These are phyloP conservation scores for Asobara japonica DNA, from an alignment of 1,140 invertebrate species.

Conservation along the genomic window DNA sequence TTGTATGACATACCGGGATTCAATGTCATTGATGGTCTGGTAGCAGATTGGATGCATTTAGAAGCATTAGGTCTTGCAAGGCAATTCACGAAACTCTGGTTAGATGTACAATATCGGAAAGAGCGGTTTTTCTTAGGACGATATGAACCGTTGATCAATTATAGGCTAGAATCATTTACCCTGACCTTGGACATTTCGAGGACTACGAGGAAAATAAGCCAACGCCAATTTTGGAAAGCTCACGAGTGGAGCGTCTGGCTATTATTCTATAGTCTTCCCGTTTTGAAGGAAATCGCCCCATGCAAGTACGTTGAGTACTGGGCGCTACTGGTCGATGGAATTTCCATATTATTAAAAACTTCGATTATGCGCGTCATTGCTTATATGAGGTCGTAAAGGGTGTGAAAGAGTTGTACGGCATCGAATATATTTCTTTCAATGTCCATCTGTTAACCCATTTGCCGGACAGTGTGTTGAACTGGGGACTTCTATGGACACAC, in stretches of 20 bases:
- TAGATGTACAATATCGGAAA: constrained; percentile 33
- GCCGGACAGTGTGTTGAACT: not conserved
- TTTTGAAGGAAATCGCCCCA: constrained; percentile 33
- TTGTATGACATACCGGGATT: constrained; percentile 41
- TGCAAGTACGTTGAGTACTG: constrained; percentile 45
- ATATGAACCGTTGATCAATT: constrained; percentile 33
- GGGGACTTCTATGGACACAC: not conserved
- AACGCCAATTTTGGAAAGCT: constrained; percentile 48
- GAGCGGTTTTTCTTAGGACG: constrained; percentile 42
- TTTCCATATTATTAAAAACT: constrained; percentile 36
- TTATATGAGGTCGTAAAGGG: constrained; percentile 40
- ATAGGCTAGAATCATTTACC: constrained; percentile 36
- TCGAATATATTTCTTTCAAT: not conserved
- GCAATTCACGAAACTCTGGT: constrained; percentile 43
- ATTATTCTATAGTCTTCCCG: constrained; percentile 42
- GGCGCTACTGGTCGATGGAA: constrained; percentile 39
- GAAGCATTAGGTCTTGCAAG: constrained; percentile 42
- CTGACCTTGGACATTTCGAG: constrained; percentile 41
- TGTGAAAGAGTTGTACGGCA: constrained; percentile 37
- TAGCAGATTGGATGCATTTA: constrained; percentile 49
- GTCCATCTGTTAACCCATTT: not conserved
- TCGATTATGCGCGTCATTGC: constrained; percentile 32
- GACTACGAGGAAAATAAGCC: constrained; percentile 40
- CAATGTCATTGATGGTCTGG: constrained; percentile 42
- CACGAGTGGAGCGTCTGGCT: constrained; percentile 48